A percentile compares a stretch with the other conserved stretches of the same genome.
phyloP scores from a whole-genome alignment of 2,797 vertebrate genomes.

The Anas acuta region DNA sequence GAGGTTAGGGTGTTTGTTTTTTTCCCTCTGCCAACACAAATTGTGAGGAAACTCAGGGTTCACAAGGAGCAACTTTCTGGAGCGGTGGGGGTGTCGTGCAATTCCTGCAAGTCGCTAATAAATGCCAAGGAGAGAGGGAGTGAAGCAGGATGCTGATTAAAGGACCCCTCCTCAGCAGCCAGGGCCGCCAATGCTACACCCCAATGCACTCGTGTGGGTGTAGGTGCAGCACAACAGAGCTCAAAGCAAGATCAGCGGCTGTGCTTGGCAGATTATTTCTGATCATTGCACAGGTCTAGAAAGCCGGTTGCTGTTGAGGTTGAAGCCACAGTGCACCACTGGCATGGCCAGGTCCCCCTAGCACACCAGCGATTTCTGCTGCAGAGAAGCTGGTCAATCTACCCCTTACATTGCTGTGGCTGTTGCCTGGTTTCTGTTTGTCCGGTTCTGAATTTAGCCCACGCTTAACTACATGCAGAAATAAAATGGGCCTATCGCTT shows the following conservation, averaged over 20 bases:
- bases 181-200: neutral
- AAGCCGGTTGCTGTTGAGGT: neutral
- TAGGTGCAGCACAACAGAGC: neutral
- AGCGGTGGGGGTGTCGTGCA: rapidly evolving
- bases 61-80: neutral
- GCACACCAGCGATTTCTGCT: rapidly evolving
- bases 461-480: neutral
- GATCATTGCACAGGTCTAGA: neutral
- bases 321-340: neutral
- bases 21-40: neutral
- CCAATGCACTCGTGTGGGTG: neutral
- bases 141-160: neutral
- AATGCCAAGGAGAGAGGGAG: constrained; percentile 25
- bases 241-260: neutral
- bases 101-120: neutral
- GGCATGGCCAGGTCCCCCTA: neutral
- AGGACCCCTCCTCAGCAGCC: neutral
- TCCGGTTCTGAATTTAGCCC: neutral
- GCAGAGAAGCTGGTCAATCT: rapidly evolving
- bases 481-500: neutral
- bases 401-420: rapidly evolving
- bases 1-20: neutral
- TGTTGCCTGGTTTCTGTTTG: neutral
- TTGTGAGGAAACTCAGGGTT: neutral
- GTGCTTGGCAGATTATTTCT: neutral